These are phyloP conservation scores for Dinocampus coccinellae DNA, from an alignment of 2,888 invertebrate species.

Conservation along the genomic window DNA sequence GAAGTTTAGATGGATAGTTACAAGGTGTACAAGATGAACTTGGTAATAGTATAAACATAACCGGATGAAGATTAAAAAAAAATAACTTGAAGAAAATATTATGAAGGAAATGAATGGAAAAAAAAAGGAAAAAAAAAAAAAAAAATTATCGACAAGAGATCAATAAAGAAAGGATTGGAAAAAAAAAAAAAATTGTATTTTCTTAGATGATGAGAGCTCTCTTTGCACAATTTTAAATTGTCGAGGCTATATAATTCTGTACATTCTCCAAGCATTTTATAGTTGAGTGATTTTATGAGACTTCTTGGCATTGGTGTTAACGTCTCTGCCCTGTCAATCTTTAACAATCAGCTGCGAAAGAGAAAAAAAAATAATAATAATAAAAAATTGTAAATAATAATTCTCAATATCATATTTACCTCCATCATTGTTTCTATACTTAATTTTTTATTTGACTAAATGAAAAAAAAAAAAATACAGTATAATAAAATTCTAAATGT, in stretches of 20 bases:
- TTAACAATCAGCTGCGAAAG: neutral
- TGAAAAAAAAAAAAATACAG: neutral
- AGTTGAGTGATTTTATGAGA: constrained; percentile 59
- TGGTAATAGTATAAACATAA: neutral
- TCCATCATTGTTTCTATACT: neutral
- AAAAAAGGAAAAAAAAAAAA: constrained; percentile 1
- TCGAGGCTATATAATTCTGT: constrained; percentile 26
- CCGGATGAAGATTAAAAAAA: neutral
- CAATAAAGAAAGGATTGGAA: constrained; percentile 13
- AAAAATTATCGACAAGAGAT: constrained; percentile 16
- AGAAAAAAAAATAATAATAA: neutral
- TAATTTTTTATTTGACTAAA: neutral
- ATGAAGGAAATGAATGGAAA: constrained; percentile 3
- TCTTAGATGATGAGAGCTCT: constrained; percentile 19
- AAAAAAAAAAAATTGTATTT: constrained; percentile 13
- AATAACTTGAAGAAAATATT: constrained; percentile 1
- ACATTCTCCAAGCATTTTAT: constrained; percentile 45
- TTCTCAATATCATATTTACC: neutral
- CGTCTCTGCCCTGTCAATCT: constrained; percentile 17
- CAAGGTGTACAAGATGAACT: neutral
- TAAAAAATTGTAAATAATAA: neutral
- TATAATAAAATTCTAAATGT: neutral
- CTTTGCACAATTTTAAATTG: constrained; percentile 20
- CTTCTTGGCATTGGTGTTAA: constrained; percentile 27
- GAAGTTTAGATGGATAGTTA: neutral